Evolutionary conservation across 2,888 invertebrate species (phyloP).

Genomic region (Linnaemya vulpina): DNA sequence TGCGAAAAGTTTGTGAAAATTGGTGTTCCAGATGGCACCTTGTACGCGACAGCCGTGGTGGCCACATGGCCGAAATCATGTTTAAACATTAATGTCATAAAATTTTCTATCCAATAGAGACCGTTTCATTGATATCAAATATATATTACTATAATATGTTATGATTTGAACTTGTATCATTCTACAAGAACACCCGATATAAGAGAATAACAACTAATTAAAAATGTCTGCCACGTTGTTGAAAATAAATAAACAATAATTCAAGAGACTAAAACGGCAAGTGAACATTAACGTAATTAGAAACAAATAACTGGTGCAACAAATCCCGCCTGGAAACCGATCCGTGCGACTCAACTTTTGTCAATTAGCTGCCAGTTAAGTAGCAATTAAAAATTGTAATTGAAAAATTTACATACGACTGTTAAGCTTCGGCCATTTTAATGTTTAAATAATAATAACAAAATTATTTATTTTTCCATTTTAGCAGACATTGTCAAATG

Average conservation of each 20-base stretch:
- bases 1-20: no score
- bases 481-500: constrained; percentile 24
- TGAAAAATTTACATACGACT: constrained; percentile 20
- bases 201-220: not conserved
- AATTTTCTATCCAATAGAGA: no score
- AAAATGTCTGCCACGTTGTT: not conserved
- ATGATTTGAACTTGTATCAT: no score
- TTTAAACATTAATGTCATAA: no score
- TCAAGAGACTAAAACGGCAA: not conserved
- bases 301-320: not conserved
- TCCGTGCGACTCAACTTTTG: not conserved
- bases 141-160: no score
- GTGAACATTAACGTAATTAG: not conserved
- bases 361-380: not conserved
- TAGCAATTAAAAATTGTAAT: constrained; percentile 25
- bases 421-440: constrained; percentile 17
- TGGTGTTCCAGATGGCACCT: no score
- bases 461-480: constrained; percentile 42
- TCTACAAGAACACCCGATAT: not conserved
- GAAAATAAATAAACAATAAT: not conserved
- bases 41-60: no score
- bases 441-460: constrained; percentile 33
- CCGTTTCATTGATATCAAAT: no score
- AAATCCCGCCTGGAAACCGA: not conserved
- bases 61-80: no score